Conservation (phyloP, 2,113 vertebrate species). For the Murina feae region DNA sequence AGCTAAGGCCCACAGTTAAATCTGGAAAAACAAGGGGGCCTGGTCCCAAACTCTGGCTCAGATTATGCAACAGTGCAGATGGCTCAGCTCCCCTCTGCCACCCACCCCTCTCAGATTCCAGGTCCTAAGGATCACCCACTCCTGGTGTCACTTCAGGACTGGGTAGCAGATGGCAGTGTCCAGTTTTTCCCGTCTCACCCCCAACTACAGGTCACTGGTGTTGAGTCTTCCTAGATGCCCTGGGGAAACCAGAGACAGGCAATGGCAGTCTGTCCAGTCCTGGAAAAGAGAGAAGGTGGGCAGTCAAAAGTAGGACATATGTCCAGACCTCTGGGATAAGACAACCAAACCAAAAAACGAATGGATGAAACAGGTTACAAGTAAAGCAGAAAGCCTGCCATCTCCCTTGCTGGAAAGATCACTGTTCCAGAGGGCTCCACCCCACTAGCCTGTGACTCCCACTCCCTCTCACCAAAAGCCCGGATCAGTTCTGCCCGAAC, state of each 20-base stretch:
- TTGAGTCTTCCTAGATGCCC: slow-evolving; percentile 73
- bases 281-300: slow-evolving; percentile 57
- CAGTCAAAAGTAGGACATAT: neutral
- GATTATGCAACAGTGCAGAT: slow-evolving; percentile 70
- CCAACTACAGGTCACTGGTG: slow-evolving; percentile 59
- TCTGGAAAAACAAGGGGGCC: slow-evolving; percentile 34
- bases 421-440: neutral
- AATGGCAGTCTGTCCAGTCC: slow-evolving; percentile 91
- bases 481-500: slow-evolving; percentile 92
- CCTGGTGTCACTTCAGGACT: slow-evolving; percentile 24
- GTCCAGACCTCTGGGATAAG: neutral
- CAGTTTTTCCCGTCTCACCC: slow-evolving; percentile 40
- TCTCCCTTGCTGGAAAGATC: slow-evolving; percentile 39
- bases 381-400: slow-evolving; percentile 33
- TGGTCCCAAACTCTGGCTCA: slow-evolving; percentile 75
- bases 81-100: slow-evolving; percentile 50
- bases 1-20: slow-evolving; percentile 22
- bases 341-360: neutral
- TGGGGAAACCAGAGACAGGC: slow-evolving; percentile 83
- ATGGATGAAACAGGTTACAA: neutral
- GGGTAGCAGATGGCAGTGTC: slow-evolving; percentile 60
- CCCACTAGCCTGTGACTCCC: neutral
- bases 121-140: slow-evolving; percentile 35
- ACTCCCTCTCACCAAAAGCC: slow-evolving; percentile 90
- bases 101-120: slow-evolving; percentile 32